Percentiles rank a stretch among this genome's conserved stretches.
phyloP scores from a whole-genome alignment of 2,888 invertebrate species.

The Cantharis nigra region DNA sequence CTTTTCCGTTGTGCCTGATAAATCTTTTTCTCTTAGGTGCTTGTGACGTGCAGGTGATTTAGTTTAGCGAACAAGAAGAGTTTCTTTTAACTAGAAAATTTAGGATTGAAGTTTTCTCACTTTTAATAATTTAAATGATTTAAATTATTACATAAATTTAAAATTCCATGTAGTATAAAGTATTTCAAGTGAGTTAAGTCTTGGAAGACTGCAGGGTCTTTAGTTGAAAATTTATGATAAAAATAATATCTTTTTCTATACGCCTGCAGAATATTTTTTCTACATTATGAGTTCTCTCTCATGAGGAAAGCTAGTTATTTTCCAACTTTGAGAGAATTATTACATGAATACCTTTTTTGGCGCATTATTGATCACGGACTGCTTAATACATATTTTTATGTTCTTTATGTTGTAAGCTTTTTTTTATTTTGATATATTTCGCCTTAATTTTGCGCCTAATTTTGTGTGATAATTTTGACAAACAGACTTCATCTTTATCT shows the following conservation, averaged over 20 bases:
- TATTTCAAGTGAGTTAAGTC: slow-evolving; percentile 21
- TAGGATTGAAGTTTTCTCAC: background rate
- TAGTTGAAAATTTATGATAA: slow-evolving; percentile 30
- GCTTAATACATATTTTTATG: background rate
- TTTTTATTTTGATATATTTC: background rate
- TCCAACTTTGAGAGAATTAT: slow-evolving; percentile 29
- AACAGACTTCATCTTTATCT: slow-evolving; percentile 3
- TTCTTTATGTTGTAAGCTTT: background rate
- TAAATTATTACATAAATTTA: slow-evolving; percentile 23
- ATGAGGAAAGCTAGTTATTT: slow-evolving; percentile 30
- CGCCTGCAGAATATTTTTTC: slow-evolving; percentile 30
- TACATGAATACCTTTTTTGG: slow-evolving; percentile 25
- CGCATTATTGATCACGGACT: slow-evolving; percentile 14
- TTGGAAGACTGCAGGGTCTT: slow-evolving; percentile 17
- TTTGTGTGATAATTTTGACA: slow-evolving; percentile 4
- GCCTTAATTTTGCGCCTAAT: slow-evolving; percentile 1
- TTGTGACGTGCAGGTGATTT: slow-evolving; percentile 10
- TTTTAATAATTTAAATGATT: background rate
- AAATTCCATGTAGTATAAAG: slow-evolving; percentile 26
- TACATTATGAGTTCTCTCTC: slow-evolving; percentile 29
- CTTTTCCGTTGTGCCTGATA: slow-evolving; percentile 3
- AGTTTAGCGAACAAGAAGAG: background rate
- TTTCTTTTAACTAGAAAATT: background rate
- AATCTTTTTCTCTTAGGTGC: slow-evolving; percentile 12
- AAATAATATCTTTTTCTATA: slow-evolving; percentile 31